Base-by-base conservation (phyloP, 2,888 invertebrate species). In the Chaetoderma sp. region DNA sequence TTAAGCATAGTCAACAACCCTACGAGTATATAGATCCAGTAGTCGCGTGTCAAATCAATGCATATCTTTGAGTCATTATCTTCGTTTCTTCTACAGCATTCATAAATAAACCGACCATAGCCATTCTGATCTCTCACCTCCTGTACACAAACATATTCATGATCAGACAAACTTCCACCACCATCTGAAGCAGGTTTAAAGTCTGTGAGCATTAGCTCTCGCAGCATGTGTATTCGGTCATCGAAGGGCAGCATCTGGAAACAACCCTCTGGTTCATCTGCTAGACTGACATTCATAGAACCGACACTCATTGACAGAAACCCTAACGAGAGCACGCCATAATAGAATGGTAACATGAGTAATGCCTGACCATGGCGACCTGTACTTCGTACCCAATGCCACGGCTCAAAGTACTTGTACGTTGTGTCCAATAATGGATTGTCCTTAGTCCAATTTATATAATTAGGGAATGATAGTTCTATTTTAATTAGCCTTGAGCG, bases 131-230 rank as follows among this genome's bases (percentile, higher is more conserved):
- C 39, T 16, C 66, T 52, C 4, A 72, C 57, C 16, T 67, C 52
- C 44, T 74, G 74, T 57, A 75, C 70, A 52, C 75, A 75, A n/a
- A 75, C 45, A 5, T 71, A 47, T 30, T 75, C 72, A 18, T 73
- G 66, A 16, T 58, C 67, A 18, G 50, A 58, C 10, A 68, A 28
- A 6, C 62, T 52, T 52, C 52, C 33, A 2, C 32, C 32, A 28
- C 52, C 52, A 6, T 32, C 4, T 2, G 52, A 52, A 16, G 32
- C 28, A 10, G 52, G 52, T 13, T 52, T 28, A 30, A 52, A 52
- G 28, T 52, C 52, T 5, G 28, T 52, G 4, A 52, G 52, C 23
- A 52, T n/a, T 16, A 52, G 32, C 21, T 13, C 32, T 28, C 52
- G 16, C 52, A 52, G 16, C 30, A 28, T 2, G 13, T 8, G 18